Conservation (phyloP, 2,888 invertebrate genomes). For the Metacarcinus magister region DNA sequence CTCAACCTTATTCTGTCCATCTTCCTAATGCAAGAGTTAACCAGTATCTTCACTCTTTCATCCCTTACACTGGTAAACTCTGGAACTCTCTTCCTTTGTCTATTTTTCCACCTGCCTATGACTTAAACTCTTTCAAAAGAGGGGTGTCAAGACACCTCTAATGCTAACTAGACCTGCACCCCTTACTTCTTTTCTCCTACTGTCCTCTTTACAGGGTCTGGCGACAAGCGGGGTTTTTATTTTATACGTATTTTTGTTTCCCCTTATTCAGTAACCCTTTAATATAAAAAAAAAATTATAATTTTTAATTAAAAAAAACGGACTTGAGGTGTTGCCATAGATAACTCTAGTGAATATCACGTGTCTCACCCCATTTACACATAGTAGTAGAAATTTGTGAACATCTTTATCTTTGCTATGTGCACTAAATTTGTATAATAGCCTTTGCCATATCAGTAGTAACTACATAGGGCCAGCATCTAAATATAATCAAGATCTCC, state of each 20-base stretch:
- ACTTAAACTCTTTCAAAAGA: too few relatives aligned
- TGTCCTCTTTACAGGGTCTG: too few relatives aligned
- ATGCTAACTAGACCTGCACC: too few relatives aligned
- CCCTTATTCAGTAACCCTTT: slow-evolving; percentile 7
- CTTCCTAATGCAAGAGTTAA: too few relatives aligned
- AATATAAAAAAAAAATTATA: neutral
- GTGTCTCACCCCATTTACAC: slow-evolving; percentile 53
- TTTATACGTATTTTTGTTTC: slow-evolving; percentile 50
- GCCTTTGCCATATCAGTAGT: slow-evolving; percentile 60
- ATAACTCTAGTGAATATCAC: slow-evolving; percentile 54
- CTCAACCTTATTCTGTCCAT: too few relatives aligned
- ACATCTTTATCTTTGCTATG: slow-evolving; percentile 26
- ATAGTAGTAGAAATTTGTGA: slow-evolving; percentile 51
- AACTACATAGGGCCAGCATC: slow-evolving; percentile 60
- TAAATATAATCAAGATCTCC: slow-evolving; percentile 60
- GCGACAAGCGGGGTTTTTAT: too few relatives aligned
- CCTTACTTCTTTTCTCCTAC: too few relatives aligned
- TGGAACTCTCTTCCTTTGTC: too few relatives aligned
- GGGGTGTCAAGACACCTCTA: too few relatives aligned
- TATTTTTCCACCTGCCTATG: too few relatives aligned
- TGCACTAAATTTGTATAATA: slow-evolving; percentile 60
- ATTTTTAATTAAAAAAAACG: slow-evolving; percentile 50
- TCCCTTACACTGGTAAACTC: too few relatives aligned
- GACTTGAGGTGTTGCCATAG: slow-evolving; percentile 58
- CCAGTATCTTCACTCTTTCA: too few relatives aligned